These are phyloP conservation scores for Drosophila orena DNA, from an alignment of 1,140 invertebrate species.

Conservation along the genomic window DNA sequence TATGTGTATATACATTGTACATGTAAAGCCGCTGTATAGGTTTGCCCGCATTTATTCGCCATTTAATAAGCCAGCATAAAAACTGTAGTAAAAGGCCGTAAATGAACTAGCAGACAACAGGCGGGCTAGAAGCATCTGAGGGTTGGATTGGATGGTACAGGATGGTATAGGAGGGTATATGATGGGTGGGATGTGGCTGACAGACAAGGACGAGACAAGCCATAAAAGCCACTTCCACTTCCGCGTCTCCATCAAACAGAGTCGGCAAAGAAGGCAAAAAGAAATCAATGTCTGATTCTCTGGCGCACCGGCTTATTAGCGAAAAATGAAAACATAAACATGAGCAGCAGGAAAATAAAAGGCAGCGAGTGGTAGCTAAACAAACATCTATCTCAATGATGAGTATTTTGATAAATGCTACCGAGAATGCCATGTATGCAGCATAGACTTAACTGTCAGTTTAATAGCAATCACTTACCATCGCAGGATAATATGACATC, in stretches of 20 bases:
- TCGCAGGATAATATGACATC: conserved; percentile 96
- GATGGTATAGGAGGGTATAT: not conserved
- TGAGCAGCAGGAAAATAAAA: conserved; percentile 6
- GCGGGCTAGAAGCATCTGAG: not conserved
- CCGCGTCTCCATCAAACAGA: conserved; percentile 4
- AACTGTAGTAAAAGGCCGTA: conserved; percentile 80
- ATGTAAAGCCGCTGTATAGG: conserved; percentile 24
- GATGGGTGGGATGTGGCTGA: conserved; percentile 8
- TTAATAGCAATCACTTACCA: conserved; percentile 87
- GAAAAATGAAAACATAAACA: conserved; percentile 15
- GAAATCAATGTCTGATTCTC: conserved; percentile 70
- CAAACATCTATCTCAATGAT: not conserved
- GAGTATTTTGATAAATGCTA: no score
- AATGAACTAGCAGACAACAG: conserved; percentile 72
- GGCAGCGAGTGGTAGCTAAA: conserved; percentile 17
- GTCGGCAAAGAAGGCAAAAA: conserved; percentile 18
- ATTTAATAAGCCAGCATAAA: conserved; percentile 79
- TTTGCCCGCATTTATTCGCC: conserved; percentile 69
- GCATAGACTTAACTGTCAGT: not conserved
- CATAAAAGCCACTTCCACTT: conserved; percentile 56
- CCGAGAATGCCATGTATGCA: no score
- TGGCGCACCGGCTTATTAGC: conserved; percentile 57
- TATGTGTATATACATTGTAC: conserved; percentile 23
- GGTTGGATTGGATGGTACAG: not conserved
- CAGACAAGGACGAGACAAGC: conserved; percentile 45